These are phyloP conservation scores for Tetragnatha versicolor DNA, from an alignment of 1,140 invertebrate genomes.

Conservation along the genomic window DNA sequence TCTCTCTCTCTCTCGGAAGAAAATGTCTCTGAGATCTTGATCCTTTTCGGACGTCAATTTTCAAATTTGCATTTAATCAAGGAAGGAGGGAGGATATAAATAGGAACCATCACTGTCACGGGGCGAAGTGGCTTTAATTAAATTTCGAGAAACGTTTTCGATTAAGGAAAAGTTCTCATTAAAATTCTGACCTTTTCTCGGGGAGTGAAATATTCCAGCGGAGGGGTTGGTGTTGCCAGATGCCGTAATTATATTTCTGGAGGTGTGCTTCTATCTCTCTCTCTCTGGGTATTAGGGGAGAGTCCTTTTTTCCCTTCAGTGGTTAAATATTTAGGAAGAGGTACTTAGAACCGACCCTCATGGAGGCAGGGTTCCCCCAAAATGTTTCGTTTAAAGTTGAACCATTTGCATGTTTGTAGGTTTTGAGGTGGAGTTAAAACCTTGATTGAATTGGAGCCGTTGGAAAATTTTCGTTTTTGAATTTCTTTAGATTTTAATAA, in stretches of 20 bases:
- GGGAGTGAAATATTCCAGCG: background rate
- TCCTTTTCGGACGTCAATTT: conserved; percentile 21
- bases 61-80: conserved; percentile 24
- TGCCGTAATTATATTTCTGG: background rate
- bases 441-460: too few species aligned
- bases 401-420: too few species aligned
- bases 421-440: too few species aligned
- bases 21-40: too few species aligned
- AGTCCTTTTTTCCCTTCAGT: background rate
- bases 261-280: background rate
- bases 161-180: conserved; percentile 1
- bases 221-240: background rate
- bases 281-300: background rate
- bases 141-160: conserved; percentile 28
- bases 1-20: too few species aligned
- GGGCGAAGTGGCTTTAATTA: conserved; percentile 16
- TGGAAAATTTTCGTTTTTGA: too few species aligned
- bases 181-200: conserved; percentile 10
- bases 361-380: too few species aligned
- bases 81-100: background rate
- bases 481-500: too few species aligned
- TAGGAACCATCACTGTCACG: conserved; percentile 28
- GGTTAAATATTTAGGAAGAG: background rate
- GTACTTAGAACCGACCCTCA: too few species aligned
- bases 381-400: too few species aligned